Base-by-base conservation (phyloP, 2,797 vertebrate species). In the Muraenolepis orangiensis region DNA sequence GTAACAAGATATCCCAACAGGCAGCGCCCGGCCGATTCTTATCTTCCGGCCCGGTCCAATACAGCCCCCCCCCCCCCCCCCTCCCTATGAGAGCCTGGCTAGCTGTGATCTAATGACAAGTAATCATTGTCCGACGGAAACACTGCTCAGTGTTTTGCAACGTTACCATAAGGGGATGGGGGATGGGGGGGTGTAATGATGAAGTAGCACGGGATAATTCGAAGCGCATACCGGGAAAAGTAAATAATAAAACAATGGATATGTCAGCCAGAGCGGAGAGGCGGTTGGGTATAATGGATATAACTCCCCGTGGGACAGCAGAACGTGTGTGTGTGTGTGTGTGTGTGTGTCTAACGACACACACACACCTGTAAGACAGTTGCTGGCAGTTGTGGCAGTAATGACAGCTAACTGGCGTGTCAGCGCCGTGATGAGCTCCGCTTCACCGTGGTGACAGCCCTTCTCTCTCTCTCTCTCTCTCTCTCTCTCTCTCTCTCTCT, bases 1-100 rank as follows among this genome's bases (percentile, higher is more conserved):
- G 76, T 82, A 84, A 86, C 68, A 76, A 80, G 78, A 87, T 86
- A 78, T 78, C 78, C 66, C 87, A 82, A 90, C 88, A 90, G 83
- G 87, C 68, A 81, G 42, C 32, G 61, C n/a, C n/a, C n/a, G n/a
- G n/a, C n/a, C 0, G 36, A 82, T 88, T 87, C 86, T 88, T 82
- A 71, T 36, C n/a, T n/a, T n/a, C n/a, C 75, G 73, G 29, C 2
- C 77, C 11, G 79, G 82, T 87, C 85, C 77, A 87, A 76, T 70
- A 64, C 75, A 74, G 70, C 86, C 80, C 69, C 66, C 80, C 78
- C 38, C 87, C 38, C 87, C 86, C 80, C 69, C 66, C 80, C 78
- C 38, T 86, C 38, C 87, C 87, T 81, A 81, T 82, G 72, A 77
- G 70, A 85, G 73, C 31, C 4, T 30, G 71, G 81, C 66, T 71